Percentiles rank a stretch among this genome's conserved stretches.
phyloP scores from a whole-genome alignment of 1,140 invertebrate genomes.

The Xylocopa sonorina region DNA sequence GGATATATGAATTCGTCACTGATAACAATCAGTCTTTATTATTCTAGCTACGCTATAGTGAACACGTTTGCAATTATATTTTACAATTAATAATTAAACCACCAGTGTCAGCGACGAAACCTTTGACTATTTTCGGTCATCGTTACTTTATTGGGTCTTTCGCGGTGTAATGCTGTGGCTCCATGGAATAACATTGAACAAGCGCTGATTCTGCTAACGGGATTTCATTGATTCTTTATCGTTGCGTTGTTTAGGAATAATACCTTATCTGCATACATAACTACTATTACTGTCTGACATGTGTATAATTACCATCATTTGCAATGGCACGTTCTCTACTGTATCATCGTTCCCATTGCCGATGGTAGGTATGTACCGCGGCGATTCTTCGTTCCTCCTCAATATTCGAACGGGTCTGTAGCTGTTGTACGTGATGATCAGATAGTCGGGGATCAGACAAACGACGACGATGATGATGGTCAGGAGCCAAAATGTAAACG shows the following conservation, averaged over 20 bases:
- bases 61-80: too few species aligned
- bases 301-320: conserved; percentile 4
- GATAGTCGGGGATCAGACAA: conserved; percentile 85
- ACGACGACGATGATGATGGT: conserved; percentile 82
- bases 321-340: conserved; percentile 11
- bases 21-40: too few species aligned
- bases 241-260: not conserved
- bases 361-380: not conserved
- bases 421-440: conserved; percentile 71
- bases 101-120: too few species aligned
- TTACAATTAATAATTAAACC: too few species aligned
- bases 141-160: conserved; percentile 37
- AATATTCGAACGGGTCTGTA: conserved; percentile 59
- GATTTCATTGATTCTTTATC: not conserved
- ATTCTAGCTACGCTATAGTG: too few species aligned
- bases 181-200: conserved; percentile 53
- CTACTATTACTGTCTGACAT: too few species aligned
- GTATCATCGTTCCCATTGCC: conserved; percentile 21
- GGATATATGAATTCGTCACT: too few species aligned
- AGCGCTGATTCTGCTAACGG: conserved; percentile 13
- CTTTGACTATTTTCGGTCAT: too few species aligned
- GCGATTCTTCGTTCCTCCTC: conserved; percentile 57
- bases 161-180: conserved; percentile 41
- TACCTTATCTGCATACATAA: not conserved
- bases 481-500: conserved; percentile 84